These are phyloP conservation scores for Pristis pectinata DNA, from an alignment of 2,797 vertebrate genomes.

Conservation along the genomic window DNA sequence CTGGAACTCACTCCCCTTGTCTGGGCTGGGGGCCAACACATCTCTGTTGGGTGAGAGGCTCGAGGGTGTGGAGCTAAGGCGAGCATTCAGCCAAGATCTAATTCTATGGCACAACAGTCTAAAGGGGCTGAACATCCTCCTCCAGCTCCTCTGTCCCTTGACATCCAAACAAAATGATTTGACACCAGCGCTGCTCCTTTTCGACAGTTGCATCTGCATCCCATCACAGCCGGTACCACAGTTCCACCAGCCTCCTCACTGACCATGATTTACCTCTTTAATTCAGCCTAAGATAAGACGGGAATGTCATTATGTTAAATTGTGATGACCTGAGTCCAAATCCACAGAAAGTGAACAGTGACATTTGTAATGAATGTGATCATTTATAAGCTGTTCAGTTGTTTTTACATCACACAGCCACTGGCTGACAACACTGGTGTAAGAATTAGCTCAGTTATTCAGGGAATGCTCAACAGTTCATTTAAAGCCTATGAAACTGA, in stretches of 20 bases:
- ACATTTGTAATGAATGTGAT: conserved; percentile 7
- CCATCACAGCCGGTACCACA: not conserved
- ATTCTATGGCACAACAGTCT: not conserved
- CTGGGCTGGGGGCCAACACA: not conserved
- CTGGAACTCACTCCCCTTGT: not conserved
- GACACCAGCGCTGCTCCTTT: not conserved
- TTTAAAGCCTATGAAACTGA: not conserved
- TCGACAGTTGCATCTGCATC: not conserved
- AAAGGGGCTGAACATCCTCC: not conserved
- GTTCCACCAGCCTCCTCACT: not conserved
- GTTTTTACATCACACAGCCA: not conserved
- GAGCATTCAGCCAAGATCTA: not conserved
- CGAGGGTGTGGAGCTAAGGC: not conserved
- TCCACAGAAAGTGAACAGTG: conserved; percentile 4
- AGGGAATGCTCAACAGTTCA: conserved; percentile 11
- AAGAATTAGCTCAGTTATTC: conserved; percentile 17
- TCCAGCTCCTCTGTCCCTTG: not conserved
- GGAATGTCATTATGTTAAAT: conserved; percentile 12
- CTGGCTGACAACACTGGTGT: not conserved
- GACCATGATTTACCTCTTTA: conserved; percentile 29
- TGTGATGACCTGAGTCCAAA: not conserved
- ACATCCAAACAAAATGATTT: not conserved
- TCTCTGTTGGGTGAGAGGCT: not conserved
- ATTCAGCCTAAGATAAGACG: not conserved
- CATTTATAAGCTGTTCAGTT: conserved; percentile 26